Evolutionary conservation across 2,888 invertebrate genomes (phyloP), one percentile per base, ranked within the genome.

Genomic region (Drosophila subsilvestris): DNA sequence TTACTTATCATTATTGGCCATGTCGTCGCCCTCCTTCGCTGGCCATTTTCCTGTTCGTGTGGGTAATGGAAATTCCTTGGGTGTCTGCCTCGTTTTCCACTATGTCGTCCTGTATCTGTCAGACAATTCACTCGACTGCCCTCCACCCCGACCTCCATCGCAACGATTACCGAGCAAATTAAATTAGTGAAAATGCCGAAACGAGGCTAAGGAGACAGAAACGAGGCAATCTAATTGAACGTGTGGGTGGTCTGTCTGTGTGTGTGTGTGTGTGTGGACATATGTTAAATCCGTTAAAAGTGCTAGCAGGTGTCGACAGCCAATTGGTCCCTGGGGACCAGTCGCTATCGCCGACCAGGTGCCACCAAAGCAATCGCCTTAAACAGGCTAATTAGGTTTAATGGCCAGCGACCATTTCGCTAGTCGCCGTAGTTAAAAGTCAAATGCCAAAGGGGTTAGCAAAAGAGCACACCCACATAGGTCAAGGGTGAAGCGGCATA

Each of bases 1-100:
- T 88, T 86, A 83, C 86, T 83, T 86, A 88, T 83, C 88, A 88
- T 88, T 88, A 86, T 88, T 80, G 84, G 81, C 80, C 58, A 59
- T 76, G 77, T 57, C 20, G n/a, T 42, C 29, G 22, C 42, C 29
- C 25, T 22, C 20, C 51, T 32, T 51, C 42, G 32, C 25, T 65
- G 32, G 63, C 37, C 50, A 25, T 59, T 56, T 73, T 45, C 20
- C 44, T 51, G 18, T 53, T 58, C 43, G 29, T 59, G 57, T 45
- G 69, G 59, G 72, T 83, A 86, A 78, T 80, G 80, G 74, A 56
- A 68, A 70, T 71, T 80, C 68, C 67, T 56, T 48, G 47, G 55
- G 45, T 53, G 56, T 45, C 44, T 43, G 50, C 47, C 29, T 63
- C 29, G 37, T 47, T 54, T 55, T 50, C 48, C 53, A 25, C 55